Evolutionary conservation across 2,113 vertebrate species (phyloP).

Genomic region (Pseudorectes ferrugineus): DNA sequence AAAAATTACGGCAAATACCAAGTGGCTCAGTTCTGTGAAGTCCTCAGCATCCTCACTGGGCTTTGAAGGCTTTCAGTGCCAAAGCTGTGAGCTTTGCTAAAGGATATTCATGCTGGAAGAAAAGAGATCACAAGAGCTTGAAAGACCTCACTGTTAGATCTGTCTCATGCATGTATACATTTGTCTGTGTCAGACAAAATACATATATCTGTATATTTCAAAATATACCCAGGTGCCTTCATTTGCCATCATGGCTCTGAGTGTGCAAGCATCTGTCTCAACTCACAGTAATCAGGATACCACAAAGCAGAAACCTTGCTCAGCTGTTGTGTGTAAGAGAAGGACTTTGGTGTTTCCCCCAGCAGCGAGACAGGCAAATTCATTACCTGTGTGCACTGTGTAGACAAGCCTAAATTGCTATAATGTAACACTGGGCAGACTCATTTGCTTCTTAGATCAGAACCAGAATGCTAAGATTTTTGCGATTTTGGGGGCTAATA

Average conservation of each 20-base stretch:
- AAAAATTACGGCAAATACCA: not conserved
- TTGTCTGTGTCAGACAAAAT: not conserved
- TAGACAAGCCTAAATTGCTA: not conserved
- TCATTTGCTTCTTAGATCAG: not conserved
- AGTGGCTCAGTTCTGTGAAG: accelerated
- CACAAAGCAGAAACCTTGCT: not conserved
- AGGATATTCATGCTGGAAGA: not conserved
- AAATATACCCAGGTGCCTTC: not conserved
- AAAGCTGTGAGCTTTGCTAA: not conserved
- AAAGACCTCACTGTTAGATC: not conserved
- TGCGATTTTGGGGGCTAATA: not conserved
- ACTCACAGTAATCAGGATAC: no score
- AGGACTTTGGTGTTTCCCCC: not conserved
- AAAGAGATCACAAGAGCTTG: not conserved
- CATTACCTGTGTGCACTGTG: not conserved
- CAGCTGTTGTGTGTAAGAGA: not conserved
- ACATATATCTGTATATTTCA: not conserved
- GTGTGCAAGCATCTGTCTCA: not conserved
- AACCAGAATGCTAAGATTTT: not conserved
- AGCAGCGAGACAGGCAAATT: not conserved
- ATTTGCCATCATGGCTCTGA: not conserved
- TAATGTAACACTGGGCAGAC: not conserved
- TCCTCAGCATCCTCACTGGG: not conserved
- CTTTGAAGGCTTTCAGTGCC: not conserved
- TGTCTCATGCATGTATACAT: accelerated